Conservation (phyloP, 2,113 vertebrate species). For the Rhea pennata region DNA sequence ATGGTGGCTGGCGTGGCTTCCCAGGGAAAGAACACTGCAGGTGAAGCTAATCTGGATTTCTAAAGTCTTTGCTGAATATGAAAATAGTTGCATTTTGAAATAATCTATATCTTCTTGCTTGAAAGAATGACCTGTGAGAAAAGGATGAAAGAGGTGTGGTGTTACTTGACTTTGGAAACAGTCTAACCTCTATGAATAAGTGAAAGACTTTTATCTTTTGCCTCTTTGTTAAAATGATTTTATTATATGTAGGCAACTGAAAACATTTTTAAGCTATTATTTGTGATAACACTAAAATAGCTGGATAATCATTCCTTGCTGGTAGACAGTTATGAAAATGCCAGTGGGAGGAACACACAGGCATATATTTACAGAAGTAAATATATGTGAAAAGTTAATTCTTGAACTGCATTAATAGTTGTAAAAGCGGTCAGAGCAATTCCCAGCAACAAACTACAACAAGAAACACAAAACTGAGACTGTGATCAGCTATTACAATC, state of each 20-base stretch:
- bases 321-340: background rate
- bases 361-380: background rate
- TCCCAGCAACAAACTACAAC: background rate
- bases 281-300: background rate
- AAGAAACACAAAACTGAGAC: background rate
- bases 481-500: background rate
- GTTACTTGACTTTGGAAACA: background rate
- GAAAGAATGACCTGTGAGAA: background rate
- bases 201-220: background rate
- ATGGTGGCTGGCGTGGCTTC: background rate
- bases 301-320: background rate
- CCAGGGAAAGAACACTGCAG: background rate
- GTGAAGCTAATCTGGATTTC: background rate
- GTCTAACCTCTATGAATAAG: background rate
- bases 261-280: background rate
- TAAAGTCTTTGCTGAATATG: background rate
- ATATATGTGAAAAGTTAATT: background rate
- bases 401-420: background rate
- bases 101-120: background rate
- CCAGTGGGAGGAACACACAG: background rate
- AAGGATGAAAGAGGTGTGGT: background rate
- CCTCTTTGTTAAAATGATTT: background rate
- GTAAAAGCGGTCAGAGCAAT: conserved; percentile 30
- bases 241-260: background rate
- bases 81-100: background rate